These are phyloP conservation scores for Gibbula magus DNA, from an alignment of 2,888 invertebrate genomes.

Conservation along the genomic window DNA sequence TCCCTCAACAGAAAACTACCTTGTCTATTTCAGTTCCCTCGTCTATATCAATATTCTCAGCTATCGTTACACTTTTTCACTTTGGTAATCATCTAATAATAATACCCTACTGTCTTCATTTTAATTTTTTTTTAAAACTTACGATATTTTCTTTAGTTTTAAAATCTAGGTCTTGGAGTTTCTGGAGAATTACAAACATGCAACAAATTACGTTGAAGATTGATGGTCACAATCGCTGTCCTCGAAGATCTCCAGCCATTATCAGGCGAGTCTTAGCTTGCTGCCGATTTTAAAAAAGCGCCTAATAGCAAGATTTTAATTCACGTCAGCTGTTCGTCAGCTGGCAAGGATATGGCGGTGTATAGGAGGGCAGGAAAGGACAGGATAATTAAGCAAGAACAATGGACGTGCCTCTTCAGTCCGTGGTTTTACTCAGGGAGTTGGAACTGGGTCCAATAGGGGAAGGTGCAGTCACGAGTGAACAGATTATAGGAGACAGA, in stretches of 20 bases:
- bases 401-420: background rate
- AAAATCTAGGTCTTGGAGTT: no score
- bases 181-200: background rate
- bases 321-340: conserved; percentile 29
- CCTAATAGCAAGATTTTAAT: conserved; percentile 25
- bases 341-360: conserved; percentile 4
- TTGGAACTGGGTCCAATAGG: background rate
- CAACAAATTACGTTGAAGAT: conserved; percentile 1
- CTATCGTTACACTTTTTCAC: no score
- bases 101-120: no score
- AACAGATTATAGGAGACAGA: background rate
- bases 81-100: no score
- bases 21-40: background rate
- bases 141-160: no score
- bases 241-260: conserved; percentile 8
- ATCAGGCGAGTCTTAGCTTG: background rate
- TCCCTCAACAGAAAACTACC: background rate
- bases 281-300: conserved; percentile 23
- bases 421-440: background rate
- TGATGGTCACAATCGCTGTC: background rate
- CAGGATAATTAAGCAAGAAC: conserved; percentile 26
- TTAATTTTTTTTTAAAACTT: no score
- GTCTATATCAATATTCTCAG: background rate
- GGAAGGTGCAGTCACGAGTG: background rate
- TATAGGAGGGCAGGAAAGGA: background rate